Conservation (phyloP, 2,113 vertebrate genomes). For the Hippocampus zosterae region DNA sequence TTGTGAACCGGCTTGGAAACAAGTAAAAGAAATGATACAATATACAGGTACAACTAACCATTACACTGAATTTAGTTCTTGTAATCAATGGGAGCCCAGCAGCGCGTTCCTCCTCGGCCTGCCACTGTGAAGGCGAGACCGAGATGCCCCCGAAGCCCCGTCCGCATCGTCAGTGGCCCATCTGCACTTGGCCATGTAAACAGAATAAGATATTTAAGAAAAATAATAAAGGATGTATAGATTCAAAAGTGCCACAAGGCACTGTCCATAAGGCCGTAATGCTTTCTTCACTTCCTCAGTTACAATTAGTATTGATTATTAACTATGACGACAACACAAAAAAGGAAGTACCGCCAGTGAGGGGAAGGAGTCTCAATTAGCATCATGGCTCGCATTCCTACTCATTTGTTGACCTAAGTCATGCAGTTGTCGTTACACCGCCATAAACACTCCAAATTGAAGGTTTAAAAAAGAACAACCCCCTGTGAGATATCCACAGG, state of each 20-base stretch:
- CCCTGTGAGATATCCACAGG: conserved; percentile 20
- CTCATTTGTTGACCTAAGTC: conserved; percentile 50
- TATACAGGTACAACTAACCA: too few species aligned
- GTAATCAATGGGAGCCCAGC: too few species aligned
- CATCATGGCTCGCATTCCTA: conserved; percentile 32
- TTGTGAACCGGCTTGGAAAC: too few species aligned
- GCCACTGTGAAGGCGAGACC: too few species aligned
- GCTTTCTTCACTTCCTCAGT: background rate
- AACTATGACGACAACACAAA: conserved; percentile 6
- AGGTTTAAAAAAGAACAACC: conserved; percentile 37
- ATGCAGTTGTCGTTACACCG: conserved; percentile 46
- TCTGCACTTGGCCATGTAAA: too few species aligned
- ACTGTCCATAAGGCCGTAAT: background rate
- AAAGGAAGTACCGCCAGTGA: conserved; percentile 14
- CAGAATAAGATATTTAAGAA: background rate
- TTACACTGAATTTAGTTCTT: too few species aligned
- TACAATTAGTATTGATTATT: background rate
- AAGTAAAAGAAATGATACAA: too few species aligned
- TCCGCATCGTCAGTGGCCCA: too few species aligned
- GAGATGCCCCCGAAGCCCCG: too few species aligned
- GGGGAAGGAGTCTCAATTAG: conserved; percentile 25
- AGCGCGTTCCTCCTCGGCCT: too few species aligned
- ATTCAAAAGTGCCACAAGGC: background rate
- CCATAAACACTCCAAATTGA: conserved; percentile 43
- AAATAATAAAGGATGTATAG: background rate